Conservation (phyloP, 2,888 invertebrate genomes). For the Drosophila nr. perissopoda region DNA sequence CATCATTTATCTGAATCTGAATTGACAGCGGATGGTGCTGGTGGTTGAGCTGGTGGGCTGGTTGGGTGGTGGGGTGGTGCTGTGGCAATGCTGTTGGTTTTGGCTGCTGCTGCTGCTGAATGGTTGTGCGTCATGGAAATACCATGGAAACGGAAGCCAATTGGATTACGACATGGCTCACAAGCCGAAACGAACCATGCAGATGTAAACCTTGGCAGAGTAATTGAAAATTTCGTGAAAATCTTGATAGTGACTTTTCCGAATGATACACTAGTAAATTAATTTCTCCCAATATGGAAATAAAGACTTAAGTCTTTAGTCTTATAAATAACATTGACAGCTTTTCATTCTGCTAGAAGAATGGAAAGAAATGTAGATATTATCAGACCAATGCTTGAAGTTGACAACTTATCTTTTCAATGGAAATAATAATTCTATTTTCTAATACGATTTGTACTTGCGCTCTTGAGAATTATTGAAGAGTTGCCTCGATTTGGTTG, state of each 20-base stretch:
- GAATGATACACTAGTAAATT: not conserved
- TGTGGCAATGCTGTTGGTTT: not conserved
- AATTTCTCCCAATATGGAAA: not conserved
- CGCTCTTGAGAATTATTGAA: not conserved
- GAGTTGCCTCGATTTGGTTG: not conserved
- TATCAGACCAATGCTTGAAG: not conserved
- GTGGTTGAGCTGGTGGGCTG: not conserved
- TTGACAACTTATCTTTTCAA: not conserved
- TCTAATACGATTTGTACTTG: not conserved
- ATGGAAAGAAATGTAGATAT: not conserved
- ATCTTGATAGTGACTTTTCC: not conserved
- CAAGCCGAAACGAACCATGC: constrained; percentile 33
- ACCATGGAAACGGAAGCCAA: constrained; percentile 47
- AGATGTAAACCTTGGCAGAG: constrained; percentile 30
- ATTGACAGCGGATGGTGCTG: constrained; percentile 32
- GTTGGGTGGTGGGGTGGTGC: not conserved
- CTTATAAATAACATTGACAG: not conserved
- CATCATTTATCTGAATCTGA: constrained; percentile 55
- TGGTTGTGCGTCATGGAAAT: constrained; percentile 3
- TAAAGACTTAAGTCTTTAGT: not conserved
- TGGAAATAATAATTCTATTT: not conserved
- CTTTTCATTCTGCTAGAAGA: too few relatives aligned
- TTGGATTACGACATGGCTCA: constrained; percentile 51
- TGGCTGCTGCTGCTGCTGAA: not conserved
- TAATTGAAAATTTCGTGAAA: constrained; percentile 42